phyloP scores from a whole-genome alignment of 92 coral and sea anemone species.

The Desmophyllum pertusum region DNA sequence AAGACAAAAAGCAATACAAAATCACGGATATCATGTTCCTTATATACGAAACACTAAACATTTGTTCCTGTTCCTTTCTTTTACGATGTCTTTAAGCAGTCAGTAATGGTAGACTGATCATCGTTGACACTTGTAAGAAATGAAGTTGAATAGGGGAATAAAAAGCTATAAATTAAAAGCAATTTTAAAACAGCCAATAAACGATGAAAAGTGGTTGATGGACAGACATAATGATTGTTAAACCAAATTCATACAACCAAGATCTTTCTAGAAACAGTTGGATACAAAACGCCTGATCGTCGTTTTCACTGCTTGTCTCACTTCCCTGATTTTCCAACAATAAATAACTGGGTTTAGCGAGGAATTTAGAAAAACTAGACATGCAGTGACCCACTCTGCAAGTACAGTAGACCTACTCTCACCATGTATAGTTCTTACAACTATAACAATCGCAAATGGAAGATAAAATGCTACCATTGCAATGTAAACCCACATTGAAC shows the following conservation, averaged over 20 bases:
- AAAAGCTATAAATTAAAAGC: too few relatives aligned
- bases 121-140: not conserved
- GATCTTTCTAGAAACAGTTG: not conserved
- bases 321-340: constrained; percentile 30
- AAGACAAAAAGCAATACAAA: too few relatives aligned
- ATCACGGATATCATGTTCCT: too few relatives aligned
- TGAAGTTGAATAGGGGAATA: too few relatives aligned
- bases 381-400: not conserved
- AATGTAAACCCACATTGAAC: constrained; percentile 4
- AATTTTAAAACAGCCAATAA: not conserved
- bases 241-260: too few relatives aligned
- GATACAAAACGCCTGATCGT: not conserved
- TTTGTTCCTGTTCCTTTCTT: too few relatives aligned
- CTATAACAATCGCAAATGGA: not conserved
- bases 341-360: constrained; percentile 28
- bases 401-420: not conserved
- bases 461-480: not conserved
- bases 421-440: not conserved
- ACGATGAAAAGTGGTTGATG: not conserved
- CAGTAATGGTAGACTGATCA: too few relatives aligned
- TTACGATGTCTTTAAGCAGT: too few relatives aligned
- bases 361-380: constrained; percentile 24
- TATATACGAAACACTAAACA: too few relatives aligned
- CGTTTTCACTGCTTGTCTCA: constrained; percentile 23
- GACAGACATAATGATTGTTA: not conserved